Evolutionary conservation across 2,888 invertebrate genomes (phyloP).

Genomic region (Incurvaria masculella): DNA sequence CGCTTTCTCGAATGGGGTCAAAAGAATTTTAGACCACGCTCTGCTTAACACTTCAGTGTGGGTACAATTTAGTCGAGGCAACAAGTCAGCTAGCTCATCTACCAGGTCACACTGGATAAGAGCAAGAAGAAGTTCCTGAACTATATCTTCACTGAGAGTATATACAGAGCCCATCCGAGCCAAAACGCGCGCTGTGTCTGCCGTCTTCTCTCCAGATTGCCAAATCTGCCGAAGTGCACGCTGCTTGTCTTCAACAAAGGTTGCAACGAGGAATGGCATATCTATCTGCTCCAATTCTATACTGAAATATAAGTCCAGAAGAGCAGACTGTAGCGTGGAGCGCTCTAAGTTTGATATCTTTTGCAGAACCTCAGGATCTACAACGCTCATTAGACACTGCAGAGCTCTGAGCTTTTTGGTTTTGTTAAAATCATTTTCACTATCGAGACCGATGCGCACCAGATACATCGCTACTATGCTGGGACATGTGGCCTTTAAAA

Average conservation of each 20-base stretch:
- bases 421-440: constrained; percentile 44
- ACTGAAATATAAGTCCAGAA: constrained; percentile 39
- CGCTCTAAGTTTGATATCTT: constrained; percentile 44
- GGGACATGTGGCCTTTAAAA: constrained; percentile 48
- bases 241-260: constrained; percentile 41
- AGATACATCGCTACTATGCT: constrained; percentile 52
- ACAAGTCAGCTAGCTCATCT: constrained; percentile 41
- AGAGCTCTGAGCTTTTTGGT: constrained; percentile 46
- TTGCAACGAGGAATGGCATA: constrained; percentile 46
- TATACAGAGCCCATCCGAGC: constrained; percentile 34
- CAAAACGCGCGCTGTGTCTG: constrained; percentile 35
- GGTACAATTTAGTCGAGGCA: constrained; percentile 32
- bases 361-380: constrained; percentile 42
- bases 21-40: constrained; percentile 43
- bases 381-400: constrained; percentile 47
- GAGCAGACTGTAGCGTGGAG: constrained; percentile 38
- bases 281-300: constrained; percentile 43
- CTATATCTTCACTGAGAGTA: constrained; percentile 27
- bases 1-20: constrained; percentile 44
- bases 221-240: constrained; percentile 39
- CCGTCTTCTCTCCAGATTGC: constrained; percentile 30
- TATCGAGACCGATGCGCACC: constrained; percentile 47
- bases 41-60: constrained; percentile 33
- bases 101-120: constrained; percentile 31
- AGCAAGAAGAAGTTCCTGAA: constrained; percentile 30